Base-by-base conservation (phyloP, 2,888 invertebrate species). In the Carterocephalus palaemon region DNA sequence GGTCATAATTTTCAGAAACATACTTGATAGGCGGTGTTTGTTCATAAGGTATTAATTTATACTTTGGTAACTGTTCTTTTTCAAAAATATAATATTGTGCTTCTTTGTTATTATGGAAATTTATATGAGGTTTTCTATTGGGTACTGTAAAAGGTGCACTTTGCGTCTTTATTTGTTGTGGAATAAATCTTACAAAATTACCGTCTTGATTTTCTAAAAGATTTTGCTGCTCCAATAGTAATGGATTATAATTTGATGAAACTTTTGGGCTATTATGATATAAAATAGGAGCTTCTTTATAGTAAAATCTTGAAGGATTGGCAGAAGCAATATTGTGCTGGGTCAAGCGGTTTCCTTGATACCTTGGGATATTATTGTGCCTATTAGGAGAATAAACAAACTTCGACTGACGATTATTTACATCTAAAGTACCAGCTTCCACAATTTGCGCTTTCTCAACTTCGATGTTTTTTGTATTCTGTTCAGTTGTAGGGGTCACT, bases 41-140 rank as follows among this genome's bases (percentile, higher is more conserved):
- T 43, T 87, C 80, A 56, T 88, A 88, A 0, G 88, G 88, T n/a
- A 88, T 72, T 26, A 88, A 61, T 64, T 82, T 87, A 52, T 77
- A 88, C 60, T 76, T 83, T 3, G 75, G 77, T 22, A 59, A 46
- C 12, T 68, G 71, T 9, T 77, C 75, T 50, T 78, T 80, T 54
- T 81, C 79, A 2, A 77, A 54, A 33, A 74, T 56, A 61, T 84
- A 87, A 59, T 84, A 86, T 46, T 74, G 69, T 24, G 56, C 48
- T 4, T 77, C 73, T 41, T 75, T 71, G 13, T 64, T 59, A 17
- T 68, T 68, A 23, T 75, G 73, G 3, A 72, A 47, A 62, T 79
- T 75, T 10, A 70, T 49, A 46, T 65, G 73, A 13, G 81, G 83
- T 54, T 77, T 82, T 51, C 75, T 71, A 2, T 63, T 63, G 4